Percentiles rank a stretch among this genome's conserved stretches.
These are phyloP conservation scores for Margarornis squamiger DNA, from an alignment of 2,797 vertebrate species.

Conservation along the genomic window DNA sequence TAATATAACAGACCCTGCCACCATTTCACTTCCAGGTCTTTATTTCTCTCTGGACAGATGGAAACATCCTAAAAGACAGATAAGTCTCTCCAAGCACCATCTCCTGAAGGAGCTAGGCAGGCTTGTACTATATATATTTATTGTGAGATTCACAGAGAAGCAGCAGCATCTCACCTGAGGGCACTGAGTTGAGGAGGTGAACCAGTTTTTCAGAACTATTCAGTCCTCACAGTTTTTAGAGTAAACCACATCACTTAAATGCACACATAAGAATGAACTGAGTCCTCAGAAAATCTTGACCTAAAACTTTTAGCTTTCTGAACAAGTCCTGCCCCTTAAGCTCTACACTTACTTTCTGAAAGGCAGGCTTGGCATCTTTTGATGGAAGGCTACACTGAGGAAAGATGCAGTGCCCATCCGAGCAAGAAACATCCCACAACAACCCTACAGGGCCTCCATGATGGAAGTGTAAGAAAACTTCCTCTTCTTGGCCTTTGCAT, in stretches of 20 bases:
- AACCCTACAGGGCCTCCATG: neutral
- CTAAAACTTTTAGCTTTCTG: neutral
- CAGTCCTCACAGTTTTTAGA: neutral
- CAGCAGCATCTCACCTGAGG: neutral
- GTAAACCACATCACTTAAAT: neutral
- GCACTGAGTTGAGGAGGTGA: neutral
- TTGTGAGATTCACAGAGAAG: neutral
- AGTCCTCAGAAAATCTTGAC: neutral
- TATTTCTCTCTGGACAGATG: neutral
- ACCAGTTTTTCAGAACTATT: neutral
- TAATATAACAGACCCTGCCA: neutral
- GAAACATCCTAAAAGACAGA: neutral
- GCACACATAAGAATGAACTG: rapidly evolving
- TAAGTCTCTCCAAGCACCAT: neutral
- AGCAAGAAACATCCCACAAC: neutral
- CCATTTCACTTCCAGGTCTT: neutral
- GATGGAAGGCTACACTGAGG: neutral
- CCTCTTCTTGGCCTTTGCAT: neutral
- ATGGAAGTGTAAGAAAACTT: neutral
- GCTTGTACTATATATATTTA: neutral
- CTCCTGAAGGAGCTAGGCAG: neutral
- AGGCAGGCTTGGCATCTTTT: neutral
- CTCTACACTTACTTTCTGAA: neutral
- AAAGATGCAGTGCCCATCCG: neutral
- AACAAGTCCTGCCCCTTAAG: neutral